Conservation (phyloP, 2,797 vertebrate genomes). For the Orestias chungarensis region DNA sequence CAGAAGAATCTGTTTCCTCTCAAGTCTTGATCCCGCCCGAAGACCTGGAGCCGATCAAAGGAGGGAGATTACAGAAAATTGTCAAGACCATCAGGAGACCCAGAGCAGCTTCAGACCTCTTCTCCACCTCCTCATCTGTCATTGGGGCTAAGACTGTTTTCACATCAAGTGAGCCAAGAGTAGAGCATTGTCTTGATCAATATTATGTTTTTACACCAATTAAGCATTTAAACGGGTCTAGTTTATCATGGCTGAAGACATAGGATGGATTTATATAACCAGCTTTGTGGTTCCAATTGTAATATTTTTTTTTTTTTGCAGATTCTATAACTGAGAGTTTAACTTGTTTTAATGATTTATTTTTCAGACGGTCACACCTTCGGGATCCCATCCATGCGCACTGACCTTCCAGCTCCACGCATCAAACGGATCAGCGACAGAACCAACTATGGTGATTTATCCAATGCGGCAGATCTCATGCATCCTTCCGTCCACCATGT, state of each 20-base stretch:
- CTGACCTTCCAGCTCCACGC: constrained; percentile 82
- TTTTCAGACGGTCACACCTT: constrained; percentile 70
- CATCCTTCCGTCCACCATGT: constrained; percentile 79
- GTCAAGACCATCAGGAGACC: constrained; percentile 71
- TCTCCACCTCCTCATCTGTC: constrained; percentile 81
- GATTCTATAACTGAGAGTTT: not conserved
- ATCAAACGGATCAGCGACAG: constrained; percentile 79
- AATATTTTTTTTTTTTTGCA: not conserved
- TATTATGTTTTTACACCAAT: not conserved
- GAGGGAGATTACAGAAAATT: constrained; percentile 70
- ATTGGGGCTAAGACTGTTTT: constrained; percentile 73
- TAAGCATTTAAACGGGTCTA: no score
- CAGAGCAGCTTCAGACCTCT: constrained; percentile 61
- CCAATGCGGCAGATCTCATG: constrained; percentile 76
- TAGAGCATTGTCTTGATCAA: not conserved
- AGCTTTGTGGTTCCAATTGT: not conserved
- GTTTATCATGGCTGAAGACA: not conserved
- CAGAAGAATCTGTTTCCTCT: not conserved
- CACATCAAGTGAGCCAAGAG: constrained; percentile 72
- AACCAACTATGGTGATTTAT: constrained; percentile 84
- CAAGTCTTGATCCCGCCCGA: constrained; percentile 66
- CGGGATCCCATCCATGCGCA: constrained; percentile 83
- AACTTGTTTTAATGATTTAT: fast-evolving
- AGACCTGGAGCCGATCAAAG: constrained; percentile 74
- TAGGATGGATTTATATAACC: not conserved